Base-by-base conservation (phyloP, 2,797 vertebrate genomes). In the Tiaroga cobitis region DNA sequence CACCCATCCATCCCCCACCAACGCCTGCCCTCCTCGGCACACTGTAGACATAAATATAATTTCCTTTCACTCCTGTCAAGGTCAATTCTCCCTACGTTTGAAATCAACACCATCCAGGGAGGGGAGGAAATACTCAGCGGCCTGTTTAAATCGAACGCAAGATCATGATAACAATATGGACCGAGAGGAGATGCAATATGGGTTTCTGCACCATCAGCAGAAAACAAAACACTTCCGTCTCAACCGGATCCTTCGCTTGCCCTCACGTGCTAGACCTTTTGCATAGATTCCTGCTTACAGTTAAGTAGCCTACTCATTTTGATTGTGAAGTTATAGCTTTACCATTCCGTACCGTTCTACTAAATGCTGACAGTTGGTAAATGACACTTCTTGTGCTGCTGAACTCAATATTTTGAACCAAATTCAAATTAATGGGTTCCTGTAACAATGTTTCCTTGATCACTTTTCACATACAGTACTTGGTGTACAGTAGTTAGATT, bases 11-110 rank as follows among this genome's bases (percentile, higher is more conserved):
- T 37, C 11, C 81, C 32, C 69, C 77, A 80, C 61, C 75, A 59
- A 80, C 26, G 39, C 56, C 43, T 83, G 54, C 68, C 32, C 54
- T 78, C 29, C 54, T 37, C 65, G 7, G 43, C 29, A 56, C 34
- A 41, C 76, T 32, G 61, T 46, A 84, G 79, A 87, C 59, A 85
- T 59, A 78, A 77, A 85, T 85, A 85, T 76, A 54, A 72, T 77
- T 72, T 81, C 46, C 82, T 81, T 81, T 63, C 63, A 13, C 51
- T 59, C 82, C 83, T 70, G 67, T 87, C 86, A 87, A 85, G 83
- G 86, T 87, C 83, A 87, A 32, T 85, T 85, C 79, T 81, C 54
- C 74, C 61, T 70, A 79, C 41, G 3, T 65, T 41, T 77, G 73
- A 77, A 82, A 72, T 61, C 83, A 83, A 84, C 82, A 81, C 82